phyloP scores from a whole-genome alignment of 1,140 invertebrate species.

The Microplitis mediator region DNA sequence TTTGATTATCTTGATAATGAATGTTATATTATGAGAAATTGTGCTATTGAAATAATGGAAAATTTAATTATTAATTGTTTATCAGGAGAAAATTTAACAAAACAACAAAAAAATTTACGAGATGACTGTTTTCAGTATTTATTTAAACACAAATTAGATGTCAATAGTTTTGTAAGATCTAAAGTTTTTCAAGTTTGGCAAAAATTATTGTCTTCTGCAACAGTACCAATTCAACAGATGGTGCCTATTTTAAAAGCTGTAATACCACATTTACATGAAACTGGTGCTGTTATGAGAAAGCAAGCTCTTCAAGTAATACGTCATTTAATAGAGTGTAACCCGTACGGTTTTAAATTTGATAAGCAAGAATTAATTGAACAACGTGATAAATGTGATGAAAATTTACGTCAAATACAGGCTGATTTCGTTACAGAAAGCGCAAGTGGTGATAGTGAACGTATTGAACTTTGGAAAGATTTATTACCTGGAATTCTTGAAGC shows the following conservation, averaged over 20 bases:
- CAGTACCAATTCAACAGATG: constrained; percentile 73
- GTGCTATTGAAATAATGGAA: constrained; percentile 79
- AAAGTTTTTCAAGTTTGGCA: constrained; percentile 81
- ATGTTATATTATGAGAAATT: constrained; percentile 81
- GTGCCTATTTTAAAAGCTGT: constrained; percentile 68
- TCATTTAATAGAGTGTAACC: constrained; percentile 78
- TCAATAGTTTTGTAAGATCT: constrained; percentile 81
- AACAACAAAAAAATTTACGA: constrained; percentile 69
- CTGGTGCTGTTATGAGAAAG: constrained; percentile 78
- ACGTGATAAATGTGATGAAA: constrained; percentile 64
- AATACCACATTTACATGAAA: constrained; percentile 76
- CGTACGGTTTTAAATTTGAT: constrained; percentile 72
- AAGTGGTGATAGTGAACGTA: constrained; percentile 53
- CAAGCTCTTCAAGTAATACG: constrained; percentile 78
- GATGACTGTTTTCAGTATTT: constrained; percentile 77
- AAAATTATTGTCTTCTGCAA: constrained; percentile 72
- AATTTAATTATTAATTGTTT: constrained; percentile 74
- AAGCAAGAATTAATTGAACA: constrained; percentile 65
- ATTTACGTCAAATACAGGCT: constrained; percentile 66
- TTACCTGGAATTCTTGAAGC: constrained; percentile 54
- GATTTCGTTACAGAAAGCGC: constrained; percentile 57
- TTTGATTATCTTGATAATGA: constrained; percentile 57
- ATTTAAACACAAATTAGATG: constrained; percentile 82
- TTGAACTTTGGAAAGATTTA: constrained; percentile 55
- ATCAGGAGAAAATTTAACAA: constrained; percentile 71